Base-by-base conservation (phyloP, 2,113 vertebrate genomes). In the Amblyornis subalaris region DNA sequence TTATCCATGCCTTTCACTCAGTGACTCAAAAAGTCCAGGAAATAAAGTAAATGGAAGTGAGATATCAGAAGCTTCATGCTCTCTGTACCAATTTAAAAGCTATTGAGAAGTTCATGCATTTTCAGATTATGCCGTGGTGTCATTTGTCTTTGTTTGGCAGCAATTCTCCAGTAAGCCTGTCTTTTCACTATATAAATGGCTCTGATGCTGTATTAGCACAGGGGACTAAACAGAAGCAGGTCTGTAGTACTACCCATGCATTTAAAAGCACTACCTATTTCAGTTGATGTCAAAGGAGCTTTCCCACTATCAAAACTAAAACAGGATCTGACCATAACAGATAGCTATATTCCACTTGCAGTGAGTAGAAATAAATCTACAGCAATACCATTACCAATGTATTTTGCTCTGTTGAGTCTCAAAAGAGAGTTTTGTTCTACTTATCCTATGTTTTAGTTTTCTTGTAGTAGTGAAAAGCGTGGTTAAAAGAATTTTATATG, bases 131-230 rank as follows among this genome's bases (percentile, higher is more conserved):
- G 69, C 69, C 5, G 4, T 36, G 28, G 48, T 72, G 19, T 69
- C 61, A 82, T 94, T 93, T 89, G 48, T 95, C 93, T 92, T 93
- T 87, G 22, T 82, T 95, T 87, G n/a, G 42, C 86, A 89, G 10
- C 57, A 72, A 2, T 65, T 86, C 66, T 85, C 48, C 31, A 53
- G 40, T 38, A 89, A 85, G 54, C 33, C 48, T 89, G 50, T 50
- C 67, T 92, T 91, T 87, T 82, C 66, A 65, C 57, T 23, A 15
- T 75, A 60, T 72, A 94, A 93, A 87, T 91, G 77, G 33, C 16
- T 84, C 45, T 87, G 53, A 95, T 92, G 76, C 38, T 74, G 45
- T 72, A 85, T 89, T 87, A 92, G 77, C 57, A 79, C 65, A 72
- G n/a, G 10, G 23, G 33, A 87, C 66, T 42, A 81, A 93, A 69